These are phyloP conservation scores for Arctocebus calabarensis DNA, from an alignment of 2,797 vertebrate species.

Conservation along the genomic window DNA sequence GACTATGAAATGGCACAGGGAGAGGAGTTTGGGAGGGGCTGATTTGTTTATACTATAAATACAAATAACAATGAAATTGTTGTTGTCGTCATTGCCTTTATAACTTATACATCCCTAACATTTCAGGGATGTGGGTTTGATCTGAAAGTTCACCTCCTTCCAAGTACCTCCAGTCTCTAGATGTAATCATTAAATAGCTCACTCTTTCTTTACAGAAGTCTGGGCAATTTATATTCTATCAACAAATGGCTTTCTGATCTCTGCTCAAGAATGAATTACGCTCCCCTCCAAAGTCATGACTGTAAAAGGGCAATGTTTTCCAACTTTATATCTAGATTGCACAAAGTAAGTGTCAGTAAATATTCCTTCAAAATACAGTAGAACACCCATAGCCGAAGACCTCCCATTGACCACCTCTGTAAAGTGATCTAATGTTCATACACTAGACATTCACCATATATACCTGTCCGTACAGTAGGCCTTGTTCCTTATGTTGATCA, in stretches of 20 bases:
- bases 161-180: slow-evolving; percentile 14
- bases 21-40: too few species aligned
- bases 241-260: slow-evolving; percentile 12
- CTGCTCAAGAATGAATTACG: not conserved
- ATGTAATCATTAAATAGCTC: not conserved
- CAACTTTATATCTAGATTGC: not conserved
- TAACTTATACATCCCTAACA: not conserved
- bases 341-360: not conserved
- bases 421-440: too few species aligned
- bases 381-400: too few species aligned
- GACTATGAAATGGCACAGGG: not conserved
- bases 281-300: not conserved
- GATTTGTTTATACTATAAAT: slow-evolving; percentile 16
- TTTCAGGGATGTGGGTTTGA: not conserved
- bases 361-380: not conserved
- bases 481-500: too few species aligned
- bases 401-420: too few species aligned
- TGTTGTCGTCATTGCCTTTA: slow-evolving; percentile 25
- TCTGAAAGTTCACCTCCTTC: slow-evolving; percentile 4
- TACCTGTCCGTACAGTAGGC: too few species aligned
- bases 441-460: too few species aligned
- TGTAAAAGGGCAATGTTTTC: not conserved
- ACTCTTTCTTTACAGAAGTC: not conserved
- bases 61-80: slow-evolving; percentile 26
- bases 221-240: not conserved